A percentile compares a stretch with the other conserved stretches of the same genome.
Evolutionary conservation across 2,113 vertebrate species (phyloP).

Genomic region (Corydoras maculifer): DNA sequence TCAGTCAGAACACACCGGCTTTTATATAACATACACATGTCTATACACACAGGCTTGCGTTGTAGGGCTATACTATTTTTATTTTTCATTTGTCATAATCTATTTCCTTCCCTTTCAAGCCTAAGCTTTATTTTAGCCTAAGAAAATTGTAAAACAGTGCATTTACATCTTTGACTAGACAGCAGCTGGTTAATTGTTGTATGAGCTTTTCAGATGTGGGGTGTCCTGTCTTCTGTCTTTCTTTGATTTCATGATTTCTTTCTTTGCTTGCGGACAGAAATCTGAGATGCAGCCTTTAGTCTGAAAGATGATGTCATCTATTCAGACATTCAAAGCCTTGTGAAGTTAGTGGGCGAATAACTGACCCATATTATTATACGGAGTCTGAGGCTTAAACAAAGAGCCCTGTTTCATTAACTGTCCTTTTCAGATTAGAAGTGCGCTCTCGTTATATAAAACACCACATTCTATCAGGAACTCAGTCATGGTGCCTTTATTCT

Average conservation of each 20-base stretch:
- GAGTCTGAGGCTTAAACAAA: conserved; percentile 9
- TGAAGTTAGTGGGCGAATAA: conserved; percentile 31
- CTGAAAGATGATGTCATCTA: conserved; percentile 41
- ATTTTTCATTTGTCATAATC: too few species aligned
- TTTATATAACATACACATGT: neutral
- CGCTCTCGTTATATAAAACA: conserved; percentile 4
- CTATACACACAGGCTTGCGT: neutral
- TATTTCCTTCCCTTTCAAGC: too few species aligned
- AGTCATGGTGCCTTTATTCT: too few species aligned
- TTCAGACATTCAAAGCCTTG: conserved; percentile 36
- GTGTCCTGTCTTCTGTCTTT: neutral
- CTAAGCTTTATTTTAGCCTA: too few species aligned
- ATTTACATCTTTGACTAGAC: neutral
- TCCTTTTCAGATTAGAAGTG: conserved; percentile 11
- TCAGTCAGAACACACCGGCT: neutral
- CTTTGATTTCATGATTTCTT: neutral
- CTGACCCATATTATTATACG: conserved; percentile 21
- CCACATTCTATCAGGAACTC: neutral
- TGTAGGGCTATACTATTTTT: neutral
- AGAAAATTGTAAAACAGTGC: neutral
- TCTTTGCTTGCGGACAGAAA: neutral
- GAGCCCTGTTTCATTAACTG: conserved; percentile 19
- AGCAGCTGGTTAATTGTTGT: neutral
- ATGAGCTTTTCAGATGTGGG: too few species aligned
- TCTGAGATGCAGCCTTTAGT: neutral